Evolutionary conservation across 2,113 vertebrate species (phyloP).

Genomic region (Aspidoscelis tigris): DNA sequence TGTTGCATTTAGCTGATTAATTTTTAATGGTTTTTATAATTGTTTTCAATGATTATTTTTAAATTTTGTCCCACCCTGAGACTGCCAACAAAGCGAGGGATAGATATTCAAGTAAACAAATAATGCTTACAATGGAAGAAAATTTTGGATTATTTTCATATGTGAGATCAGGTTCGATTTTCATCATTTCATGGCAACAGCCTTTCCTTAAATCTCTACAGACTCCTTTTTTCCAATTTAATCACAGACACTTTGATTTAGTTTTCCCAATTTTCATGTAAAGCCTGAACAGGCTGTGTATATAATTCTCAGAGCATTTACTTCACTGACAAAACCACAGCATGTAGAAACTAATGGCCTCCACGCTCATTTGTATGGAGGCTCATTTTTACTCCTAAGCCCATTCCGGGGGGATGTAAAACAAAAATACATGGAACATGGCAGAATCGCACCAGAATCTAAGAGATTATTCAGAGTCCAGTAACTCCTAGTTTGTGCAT

Average conservation of each 20-base stretch:
- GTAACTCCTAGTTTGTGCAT: not conserved
- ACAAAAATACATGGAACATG: not conserved
- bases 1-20: too few species aligned
- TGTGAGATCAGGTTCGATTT: not conserved
- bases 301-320: constrained; percentile 20
- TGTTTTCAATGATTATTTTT: too few species aligned
- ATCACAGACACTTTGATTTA: constrained; percentile 28
- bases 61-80: too few species aligned
- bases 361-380: constrained; percentile 1
- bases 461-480: not conserved
- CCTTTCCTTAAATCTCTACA: constrained; percentile 1
- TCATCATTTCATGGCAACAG: not conserved
- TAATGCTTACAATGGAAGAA: not conserved
- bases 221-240: constrained; percentile 24
- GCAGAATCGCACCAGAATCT: not conserved
- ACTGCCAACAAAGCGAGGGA: too few species aligned
- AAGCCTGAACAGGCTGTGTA: constrained; percentile 8
- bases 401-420: not conserved
- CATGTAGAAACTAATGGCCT: constrained; percentile 27
- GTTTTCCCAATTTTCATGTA: constrained; percentile 27
- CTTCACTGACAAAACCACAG: constrained; percentile 27
- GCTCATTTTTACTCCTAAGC: not conserved
- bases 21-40: too few species aligned
- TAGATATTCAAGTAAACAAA: too few species aligned
- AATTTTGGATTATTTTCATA: not conserved